Percentiles rank a stretch among this genome's conserved stretches.
Evolutionary conservation across 2,113 vertebrate species (phyloP).

Genomic region (Xiphophorus hellerii): DNA sequence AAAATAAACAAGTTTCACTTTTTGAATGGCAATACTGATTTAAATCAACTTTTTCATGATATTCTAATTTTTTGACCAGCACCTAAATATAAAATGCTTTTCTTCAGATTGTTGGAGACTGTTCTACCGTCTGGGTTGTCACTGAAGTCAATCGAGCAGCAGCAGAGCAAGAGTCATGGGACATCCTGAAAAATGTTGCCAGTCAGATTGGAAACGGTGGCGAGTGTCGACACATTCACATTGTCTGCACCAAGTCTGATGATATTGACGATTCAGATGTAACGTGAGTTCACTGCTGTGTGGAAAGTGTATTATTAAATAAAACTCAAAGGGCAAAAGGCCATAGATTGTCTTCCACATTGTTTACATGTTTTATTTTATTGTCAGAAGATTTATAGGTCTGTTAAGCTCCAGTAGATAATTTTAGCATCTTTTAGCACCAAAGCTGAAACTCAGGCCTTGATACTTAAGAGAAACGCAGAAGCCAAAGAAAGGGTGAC

Average conservation of each 20-base stretch:
- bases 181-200: slow-evolving; percentile 39
- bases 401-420: not conserved
- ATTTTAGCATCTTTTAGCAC: too few species aligned
- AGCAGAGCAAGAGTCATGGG: slow-evolving; percentile 3
- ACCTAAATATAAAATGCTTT: not conserved
- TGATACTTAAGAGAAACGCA: slow-evolving; percentile 9
- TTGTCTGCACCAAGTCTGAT: slow-evolving; percentile 66
- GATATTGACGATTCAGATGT: accelerated
- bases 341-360: not conserved
- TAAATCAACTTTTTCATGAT: too few species aligned
- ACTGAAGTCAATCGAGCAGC: slow-evolving; percentile 40
- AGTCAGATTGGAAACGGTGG: slow-evolving; percentile 54
- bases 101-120: slow-evolving; percentile 45
- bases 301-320: not conserved
- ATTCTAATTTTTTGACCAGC: too few species aligned
- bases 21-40: too few species aligned
- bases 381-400: not conserved
- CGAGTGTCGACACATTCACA: slow-evolving; percentile 26
- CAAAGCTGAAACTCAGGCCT: not conserved
- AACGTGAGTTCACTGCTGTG: slow-evolving; percentile 12
- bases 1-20: too few species aligned
- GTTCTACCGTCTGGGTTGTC: slow-evolving; percentile 65
- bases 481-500: not conserved
- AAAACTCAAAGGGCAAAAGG: not conserved
- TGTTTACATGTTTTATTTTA: not conserved